Base-by-base conservation (phyloP, 2,888 invertebrate species). In the Machimus rusticus region DNA sequence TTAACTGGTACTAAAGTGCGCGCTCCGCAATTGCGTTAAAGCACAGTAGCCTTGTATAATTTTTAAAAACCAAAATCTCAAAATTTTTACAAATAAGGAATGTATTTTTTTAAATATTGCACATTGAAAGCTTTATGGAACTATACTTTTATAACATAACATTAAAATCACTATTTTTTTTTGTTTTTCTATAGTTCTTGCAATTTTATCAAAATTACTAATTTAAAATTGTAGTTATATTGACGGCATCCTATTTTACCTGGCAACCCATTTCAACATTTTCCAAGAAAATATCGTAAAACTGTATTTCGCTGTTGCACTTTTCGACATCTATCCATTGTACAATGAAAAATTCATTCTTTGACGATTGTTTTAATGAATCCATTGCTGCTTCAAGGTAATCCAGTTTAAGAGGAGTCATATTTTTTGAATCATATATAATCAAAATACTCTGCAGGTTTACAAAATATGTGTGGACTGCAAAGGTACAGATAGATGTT, bases 391-490 rank as follows among this genome's bases (percentile, higher is more conserved):
- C 90, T 51, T 90, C 89, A n/a, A 92, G 86, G 89, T 92, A 92
- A n/a, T 90, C 89, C 74, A 76, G 51, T 43, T 86, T 86, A 37
- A 89, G 77, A n/a, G 57, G 81, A 5, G 79, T 78, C 2, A 57
- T 85, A 74, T 74, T 86, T 14, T 89, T 88, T 14, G 90, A 89
- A 81, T 92, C 90, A 86, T 91, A 90, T 3, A 92, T 90, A 88
- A 92, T 90, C 78, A 92, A 89, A 19, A 92, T 89, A 34, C 92
- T 91, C 55, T 90, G 90, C 74, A 92, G 89, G 43, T 89, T 87
- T 9, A 89, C 89, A 89, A 91, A 92, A 89, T 92, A 91, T 87
- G 89, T 90, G 37, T 89, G 88, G 14, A 92, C 92, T 92, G 6
- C 2, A n/a, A 55, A 55, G 55, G 19, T 55, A 6, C 4, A 31